Percentiles rank a stretch among this genome's conserved stretches.
Conservation (phyloP, 1,140 invertebrate genomes). For the Phthorimaea operculella region DNA sequence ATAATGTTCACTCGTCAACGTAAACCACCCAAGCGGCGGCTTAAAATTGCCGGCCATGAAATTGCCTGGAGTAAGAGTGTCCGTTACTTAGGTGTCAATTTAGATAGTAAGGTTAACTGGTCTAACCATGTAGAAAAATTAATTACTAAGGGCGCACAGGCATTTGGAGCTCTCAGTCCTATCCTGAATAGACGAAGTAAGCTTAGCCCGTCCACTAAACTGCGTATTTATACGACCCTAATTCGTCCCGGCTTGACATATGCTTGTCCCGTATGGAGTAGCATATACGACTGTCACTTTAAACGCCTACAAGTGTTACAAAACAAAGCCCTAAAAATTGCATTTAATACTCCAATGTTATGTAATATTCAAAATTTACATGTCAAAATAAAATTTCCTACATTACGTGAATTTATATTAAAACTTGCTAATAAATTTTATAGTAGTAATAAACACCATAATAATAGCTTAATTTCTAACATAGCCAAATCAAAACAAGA, state of each 20-base stretch:
- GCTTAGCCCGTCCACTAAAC: conserved; percentile 12
- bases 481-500: background rate
- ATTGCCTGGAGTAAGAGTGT: background rate
- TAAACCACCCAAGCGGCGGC: background rate
- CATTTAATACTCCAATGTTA: conserved; percentile 12
- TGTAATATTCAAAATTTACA: conserved; percentile 11
- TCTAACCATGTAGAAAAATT: background rate
- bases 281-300: conserved; percentile 9
- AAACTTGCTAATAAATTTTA: conserved; percentile 6
- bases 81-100: background rate
- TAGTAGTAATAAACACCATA: background rate
- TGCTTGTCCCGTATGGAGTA: conserved; percentile 16
- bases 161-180: conserved; percentile 8
- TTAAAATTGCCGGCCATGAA: background rate
- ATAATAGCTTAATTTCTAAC: background rate
- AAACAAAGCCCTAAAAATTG: conserved; percentile 15
- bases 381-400: conserved; percentile 1
- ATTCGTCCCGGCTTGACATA: conserved; percentile 13
- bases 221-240: conserved; percentile 12
- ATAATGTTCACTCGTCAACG: background rate
- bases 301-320: conserved; percentile 14
- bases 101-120: conserved; percentile 15
- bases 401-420: background rate
- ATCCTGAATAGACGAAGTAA: conserved; percentile 9
- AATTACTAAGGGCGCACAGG: conserved; percentile 2